Base-by-base conservation (phyloP, 2,797 vertebrate species). In the Chaenodraco wilsoni region DNA sequence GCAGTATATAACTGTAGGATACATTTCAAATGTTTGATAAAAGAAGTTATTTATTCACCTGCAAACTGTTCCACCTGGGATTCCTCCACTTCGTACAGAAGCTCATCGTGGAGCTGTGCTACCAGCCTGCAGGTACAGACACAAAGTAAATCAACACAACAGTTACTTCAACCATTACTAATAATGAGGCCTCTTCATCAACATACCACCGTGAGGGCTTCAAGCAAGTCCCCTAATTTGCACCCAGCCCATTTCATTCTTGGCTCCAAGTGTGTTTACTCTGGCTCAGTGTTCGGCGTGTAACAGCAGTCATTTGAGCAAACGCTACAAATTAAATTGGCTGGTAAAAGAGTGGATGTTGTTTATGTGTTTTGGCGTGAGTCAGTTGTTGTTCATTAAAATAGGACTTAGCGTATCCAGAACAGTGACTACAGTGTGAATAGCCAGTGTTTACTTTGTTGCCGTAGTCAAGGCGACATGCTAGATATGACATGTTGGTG, bases 21-120 rank as follows among this genome's bases (percentile, higher is more conserved):
- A 68, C 0, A 19, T 50, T 12, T 37, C 10, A 33, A 43, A 59
- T 31, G 19, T 37, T n/a, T n/a, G 8, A n/a, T 40, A 50, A 27
- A 17, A 59, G 41, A 52, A 12, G 5, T 4, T n/a, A 10, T 5
- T 27, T 7, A 46, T 72, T 89, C 77, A 97, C 97, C 96, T 93
- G 96, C 94, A 89, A 97, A 96, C 72, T 94, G 89, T 2, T 94
- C 81, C 23, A 97, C 64, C 87, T 98, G 96, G 0, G 94, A 79
- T 66, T 96, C 95, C 82, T 96, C 95, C 77, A 98, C 97, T 80
- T 99, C 97, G 81, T 96, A 98, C 21, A 98, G 90, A 31, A 98
- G 93, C 81, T 98, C 97, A 2, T 98, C 97, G 0, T 98, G 97
- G 72, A 99, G 96, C 82, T 99, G 97, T 31, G 97, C 96, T 7